phyloP scores from a whole-genome alignment of 2,888 invertebrate genomes.

The Polietes domitor region DNA sequence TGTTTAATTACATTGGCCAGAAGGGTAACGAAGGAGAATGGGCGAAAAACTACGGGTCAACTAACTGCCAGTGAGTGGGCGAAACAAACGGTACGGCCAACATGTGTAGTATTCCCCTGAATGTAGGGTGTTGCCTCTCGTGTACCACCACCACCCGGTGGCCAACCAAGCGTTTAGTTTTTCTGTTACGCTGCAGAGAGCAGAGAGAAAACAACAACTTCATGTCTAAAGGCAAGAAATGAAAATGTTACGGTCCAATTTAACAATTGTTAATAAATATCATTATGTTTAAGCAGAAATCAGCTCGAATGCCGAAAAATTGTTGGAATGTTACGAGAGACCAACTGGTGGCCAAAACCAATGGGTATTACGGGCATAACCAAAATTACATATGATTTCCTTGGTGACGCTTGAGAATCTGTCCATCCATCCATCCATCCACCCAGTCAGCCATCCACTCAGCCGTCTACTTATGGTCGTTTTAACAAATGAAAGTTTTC shows the following conservation, averaged over 20 bases:
- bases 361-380: background rate
- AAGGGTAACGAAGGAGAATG: background rate
- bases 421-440: background rate
- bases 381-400: slow-evolving; percentile 35
- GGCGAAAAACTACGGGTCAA: background rate
- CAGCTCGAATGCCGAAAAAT: slow-evolving; percentile 7
- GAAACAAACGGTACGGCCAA: too few species aligned
- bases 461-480: too few species aligned
- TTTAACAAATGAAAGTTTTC: slow-evolving; percentile 31
- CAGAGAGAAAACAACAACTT: background rate
- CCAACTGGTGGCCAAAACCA: slow-evolving; percentile 6
- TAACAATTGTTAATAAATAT: slow-evolving; percentile 78
- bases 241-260: slow-evolving; percentile 78
- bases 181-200: background rate
- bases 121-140: background rate
- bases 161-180: slow-evolving; percentile 63
- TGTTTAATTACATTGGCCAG: slow-evolving; percentile 7
- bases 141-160: background rate
- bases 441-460: too few species aligned
- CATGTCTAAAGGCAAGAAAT: background rate
- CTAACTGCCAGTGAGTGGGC: background rate
- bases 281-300: slow-evolving; percentile 44
- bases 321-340: background rate
- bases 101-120: too few species aligned
- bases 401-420: background rate